A percentile compares a stretch with the other conserved stretches of the same genome.
Evolutionary conservation across 2,797 vertebrate species (phyloP).

Genomic region (Arrhamphus sclerolepis): DNA sequence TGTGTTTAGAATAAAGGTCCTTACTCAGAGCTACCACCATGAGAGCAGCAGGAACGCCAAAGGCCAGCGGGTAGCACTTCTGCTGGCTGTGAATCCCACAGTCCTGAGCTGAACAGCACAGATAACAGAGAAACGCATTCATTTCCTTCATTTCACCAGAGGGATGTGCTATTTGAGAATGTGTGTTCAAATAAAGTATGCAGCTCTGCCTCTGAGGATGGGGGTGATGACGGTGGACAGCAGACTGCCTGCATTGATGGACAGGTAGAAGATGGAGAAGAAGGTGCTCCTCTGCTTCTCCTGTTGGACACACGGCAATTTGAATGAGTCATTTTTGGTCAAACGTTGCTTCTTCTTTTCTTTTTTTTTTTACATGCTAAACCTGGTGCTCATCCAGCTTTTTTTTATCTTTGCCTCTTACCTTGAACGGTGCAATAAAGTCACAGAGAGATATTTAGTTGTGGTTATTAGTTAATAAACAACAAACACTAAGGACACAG

Average conservation of each 20-base stretch:
- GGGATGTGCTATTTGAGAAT: accelerated
- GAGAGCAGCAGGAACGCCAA: slow-evolving; percentile 92
- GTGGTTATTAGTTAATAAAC: slow-evolving; percentile 59
- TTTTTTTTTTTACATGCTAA: no score
- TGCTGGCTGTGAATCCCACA: slow-evolving; percentile 86
- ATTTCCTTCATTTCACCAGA: neutral
- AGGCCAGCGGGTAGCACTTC: slow-evolving; percentile 91
- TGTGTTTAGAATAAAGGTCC: slow-evolving; percentile 38
- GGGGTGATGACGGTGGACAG: slow-evolving; percentile 93
- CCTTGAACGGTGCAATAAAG: slow-evolving; percentile 56
- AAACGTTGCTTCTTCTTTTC: no score
- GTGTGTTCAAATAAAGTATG: neutral
- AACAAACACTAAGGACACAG: slow-evolving; percentile 13
- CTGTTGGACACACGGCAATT: slow-evolving; percentile 65
- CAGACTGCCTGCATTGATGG: slow-evolving; percentile 95
- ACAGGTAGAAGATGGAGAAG: slow-evolving; percentile 96
- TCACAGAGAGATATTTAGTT: neutral
- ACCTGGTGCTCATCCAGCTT: no score
- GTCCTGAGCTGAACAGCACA: slow-evolving; percentile 79
- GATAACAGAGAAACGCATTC: slow-evolving; percentile 6
- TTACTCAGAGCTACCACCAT: slow-evolving; percentile 90
- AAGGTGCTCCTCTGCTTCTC: slow-evolving; percentile 90
- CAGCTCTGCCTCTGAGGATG: slow-evolving; percentile 83
- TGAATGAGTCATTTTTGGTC: neutral
- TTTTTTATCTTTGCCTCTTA: slow-evolving; percentile 20